Base-by-base conservation (phyloP, 2,113 vertebrate species). In the Lepisosteus osseus region DNA sequence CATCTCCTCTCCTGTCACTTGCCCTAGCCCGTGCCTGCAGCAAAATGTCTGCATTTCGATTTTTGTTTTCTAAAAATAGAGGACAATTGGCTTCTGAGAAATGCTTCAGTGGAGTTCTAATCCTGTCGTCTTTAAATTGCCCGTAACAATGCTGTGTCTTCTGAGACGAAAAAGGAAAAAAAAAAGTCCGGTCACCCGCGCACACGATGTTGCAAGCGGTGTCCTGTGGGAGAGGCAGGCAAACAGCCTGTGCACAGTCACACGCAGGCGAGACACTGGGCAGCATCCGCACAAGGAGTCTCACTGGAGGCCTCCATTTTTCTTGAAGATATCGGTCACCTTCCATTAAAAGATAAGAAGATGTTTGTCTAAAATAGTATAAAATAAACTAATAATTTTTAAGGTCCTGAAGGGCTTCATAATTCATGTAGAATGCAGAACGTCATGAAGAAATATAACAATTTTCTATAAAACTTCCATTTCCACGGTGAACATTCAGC, bases 331-430 rank as follows among this genome's bases (percentile, higher is more conserved):
- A 65, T 44, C 13, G 42, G 63, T 65, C 63, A 65, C 42, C 43
- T 43, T 43, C 42, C 63, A 65, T 65, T 65, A 65, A 65, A 65
- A 65, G 63, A 65, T 65, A 65, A 65, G 63, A 42, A 65, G 0
- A 2, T 3, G 63, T 44, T 44, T 13, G 40, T 43, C 43, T 11
- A 65, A 43, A 44, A 65, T 12, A 9, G 41, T 29, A 65, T 43
- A 43, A 8, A 44, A 65, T 44, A 44, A 42, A 43, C 43, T 65
- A 44, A 65, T 65, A 44, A 3, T 65, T 65, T 7, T 63, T 65
- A 65, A 43, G 9, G 42, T 12, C 8, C 63, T 43, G 42, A 65
- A 14, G 12, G 42, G 11, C 41, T 43, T 51, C 47, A 51, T 51
- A 51, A 51, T 51, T 51, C 47, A 51, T 51, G 5, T 51, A 51